Base-by-base conservation (phyloP, 2,888 invertebrate species). In the Drosophila setosimentum region DNA sequence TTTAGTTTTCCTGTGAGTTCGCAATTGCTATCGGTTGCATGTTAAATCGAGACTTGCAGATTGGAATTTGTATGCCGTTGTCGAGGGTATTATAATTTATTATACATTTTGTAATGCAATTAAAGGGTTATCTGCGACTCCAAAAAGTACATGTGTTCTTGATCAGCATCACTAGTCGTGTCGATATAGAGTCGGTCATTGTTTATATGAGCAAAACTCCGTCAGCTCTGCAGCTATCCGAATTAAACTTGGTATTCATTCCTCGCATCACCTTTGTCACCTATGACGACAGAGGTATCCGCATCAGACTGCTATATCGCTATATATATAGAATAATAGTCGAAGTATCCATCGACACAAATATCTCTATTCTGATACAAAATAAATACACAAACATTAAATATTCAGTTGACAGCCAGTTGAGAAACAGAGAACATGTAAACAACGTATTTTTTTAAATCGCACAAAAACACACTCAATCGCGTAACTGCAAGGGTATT, bases 31-130 rank as follows among this genome's bases (percentile, higher is more conserved):
- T 37, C 54, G 11, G 7, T 24, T 33, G 32, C 24, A 29, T 33
- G 24, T 13, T 54, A 16, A 33, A 21, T 24, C 13, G 16, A n/a
- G 18, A 68, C 62, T 51, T 59, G 30, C 16, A 27, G 13, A n/a
- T 18, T 55, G 40, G 16, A 55, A 16, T 37, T 13, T 45, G 21
- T 42, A 13, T 42, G 42, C 13, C 21, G 6, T 42, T 45, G 42
- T 45, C 13, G 21, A 6, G 6, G 11, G 13, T 21, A 42, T 21
- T 21, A 11, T 6, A 21, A 21, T 13, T 13, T 11, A 42, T 42
- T n/a, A n/a, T 13, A 1, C 11, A n/a, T 10, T 40, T n/a, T 40
- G n/a, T 0, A 6, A n/a, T 3, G n/a, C 40, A 2, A 10, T 40
- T 40, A 10, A 10, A n/a, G 4, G 1, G 13, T 2, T 16, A 13